These are phyloP conservation scores for Hyppa rectilinea DNA, from an alignment of 2,888 invertebrate genomes.

Conservation along the genomic window DNA sequence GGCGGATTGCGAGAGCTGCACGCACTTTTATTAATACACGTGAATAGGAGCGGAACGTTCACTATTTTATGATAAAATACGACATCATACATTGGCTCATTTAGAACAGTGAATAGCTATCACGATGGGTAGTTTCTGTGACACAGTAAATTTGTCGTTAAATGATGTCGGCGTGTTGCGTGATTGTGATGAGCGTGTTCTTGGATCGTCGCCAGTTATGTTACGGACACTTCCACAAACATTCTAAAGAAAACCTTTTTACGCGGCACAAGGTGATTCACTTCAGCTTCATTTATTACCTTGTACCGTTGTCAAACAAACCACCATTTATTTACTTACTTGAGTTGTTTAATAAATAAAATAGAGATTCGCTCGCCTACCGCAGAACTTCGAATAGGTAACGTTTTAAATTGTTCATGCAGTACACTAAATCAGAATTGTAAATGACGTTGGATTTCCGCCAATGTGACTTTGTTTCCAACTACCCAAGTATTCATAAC, in stretches of 20 bases:
- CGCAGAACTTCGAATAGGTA: conserved; percentile 70
- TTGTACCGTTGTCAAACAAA: conserved; percentile 73
- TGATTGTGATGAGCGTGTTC: conserved; percentile 81
- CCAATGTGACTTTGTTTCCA: conserved; percentile 86
- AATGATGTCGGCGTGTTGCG: conserved; percentile 82
- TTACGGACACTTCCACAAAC: conserved; percentile 76
- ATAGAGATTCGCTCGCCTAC: conserved; percentile 63
- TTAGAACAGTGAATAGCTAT: conserved; percentile 71
- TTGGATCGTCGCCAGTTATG: conserved; percentile 81
- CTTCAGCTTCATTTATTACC: conserved; percentile 73
- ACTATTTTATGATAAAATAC: conserved; percentile 61
- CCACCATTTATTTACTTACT: conserved; percentile 69
- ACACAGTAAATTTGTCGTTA: conserved; percentile 81
- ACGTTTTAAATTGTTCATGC: conserved; percentile 82
- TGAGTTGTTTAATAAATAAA: conserved; percentile 64
- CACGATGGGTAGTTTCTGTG: conserved; percentile 72
- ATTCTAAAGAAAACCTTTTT: conserved; percentile 77
- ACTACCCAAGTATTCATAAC: conserved; percentile 78
- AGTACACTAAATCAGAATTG: conserved; percentile 83
- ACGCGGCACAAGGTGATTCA: conserved; percentile 73
- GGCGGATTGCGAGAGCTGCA: conserved; percentile 43
- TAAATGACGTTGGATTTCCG: conserved; percentile 86
- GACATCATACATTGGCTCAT: conserved; percentile 64
- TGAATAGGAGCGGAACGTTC: conserved; percentile 48
- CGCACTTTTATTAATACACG: conserved; percentile 59